Conservation (phyloP, 2,888 invertebrate genomes). For the Hirtodrosophila alboralis region DNA sequence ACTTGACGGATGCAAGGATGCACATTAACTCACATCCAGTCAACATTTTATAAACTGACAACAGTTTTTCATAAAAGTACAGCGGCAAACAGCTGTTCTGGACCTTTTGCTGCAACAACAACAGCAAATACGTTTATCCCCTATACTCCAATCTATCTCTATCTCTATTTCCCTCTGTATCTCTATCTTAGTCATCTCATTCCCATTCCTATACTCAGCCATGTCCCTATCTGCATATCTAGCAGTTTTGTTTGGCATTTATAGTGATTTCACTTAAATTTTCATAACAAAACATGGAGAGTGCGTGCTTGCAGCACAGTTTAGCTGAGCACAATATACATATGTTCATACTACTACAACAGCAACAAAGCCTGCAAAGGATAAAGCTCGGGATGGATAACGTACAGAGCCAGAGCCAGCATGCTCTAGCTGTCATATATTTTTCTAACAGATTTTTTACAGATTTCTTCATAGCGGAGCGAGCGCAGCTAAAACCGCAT, state of each 20-base stretch:
- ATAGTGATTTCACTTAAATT: conserved; percentile 82
- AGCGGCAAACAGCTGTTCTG: conserved; percentile 41
- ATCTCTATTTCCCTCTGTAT: too few species aligned
- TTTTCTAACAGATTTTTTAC: conserved; percentile 59
- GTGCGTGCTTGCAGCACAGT: conserved; percentile 66
- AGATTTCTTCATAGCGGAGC: conserved; percentile 53
- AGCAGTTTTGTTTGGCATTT: conserved; percentile 74
- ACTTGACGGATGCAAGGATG: conserved; percentile 20
- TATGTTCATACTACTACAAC: background rate
- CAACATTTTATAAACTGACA: conserved; percentile 75
- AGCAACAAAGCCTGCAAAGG: conserved; percentile 2
- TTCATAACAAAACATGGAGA: conserved; percentile 76
- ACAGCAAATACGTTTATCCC: conserved; percentile 3
- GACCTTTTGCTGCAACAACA: conserved; percentile 15
- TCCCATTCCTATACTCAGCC: background rate
- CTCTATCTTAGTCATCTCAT: background rate
- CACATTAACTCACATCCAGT: conserved; percentile 55
- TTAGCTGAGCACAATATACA: conserved; percentile 35
- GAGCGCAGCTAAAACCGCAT: conserved; percentile 67
- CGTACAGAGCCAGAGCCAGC: conserved; percentile 17
- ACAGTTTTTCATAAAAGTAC: conserved; percentile 63
- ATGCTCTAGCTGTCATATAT: conserved; percentile 70
- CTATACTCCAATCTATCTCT: background rate
- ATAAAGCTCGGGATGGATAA: conserved; percentile 1
- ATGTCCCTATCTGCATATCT: conserved; percentile 60